A percentile compares a stretch with the other conserved stretches of the same genome.
phyloP scores from a whole-genome alignment of 2,888 invertebrate species.

The Lottia gigantea region DNA sequence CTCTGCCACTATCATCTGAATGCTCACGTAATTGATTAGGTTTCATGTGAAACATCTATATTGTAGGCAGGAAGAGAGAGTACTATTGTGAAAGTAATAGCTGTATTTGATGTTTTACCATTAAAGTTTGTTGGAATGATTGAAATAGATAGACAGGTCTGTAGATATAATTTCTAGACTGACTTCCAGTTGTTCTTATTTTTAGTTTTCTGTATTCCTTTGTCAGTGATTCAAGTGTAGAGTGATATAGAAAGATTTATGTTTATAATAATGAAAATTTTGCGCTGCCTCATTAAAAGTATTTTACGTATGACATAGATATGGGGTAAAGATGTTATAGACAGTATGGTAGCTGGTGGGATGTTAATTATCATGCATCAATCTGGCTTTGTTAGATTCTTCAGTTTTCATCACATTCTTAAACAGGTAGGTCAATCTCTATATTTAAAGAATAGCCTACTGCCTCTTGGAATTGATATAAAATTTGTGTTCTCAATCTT shows the following conservation, averaged over 20 bases:
- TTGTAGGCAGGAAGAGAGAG: slow-evolving; percentile 29
- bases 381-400: slow-evolving; percentile 43
- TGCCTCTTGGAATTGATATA: no score
- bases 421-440: slow-evolving; percentile 32
- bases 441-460: neutral
- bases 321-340: slow-evolving; percentile 46
- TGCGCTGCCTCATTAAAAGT: no score
- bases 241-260: no score
- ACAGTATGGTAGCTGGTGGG: slow-evolving; percentile 45
- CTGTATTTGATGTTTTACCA: slow-evolving; percentile 50
- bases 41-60: neutral
- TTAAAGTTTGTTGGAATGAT: slow-evolving; percentile 51
- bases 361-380: slow-evolving; percentile 50
- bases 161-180: neutral
- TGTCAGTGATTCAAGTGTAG: no score
- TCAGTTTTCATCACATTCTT: slow-evolving; percentile 46
- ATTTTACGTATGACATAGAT: slow-evolving; percentile 46
- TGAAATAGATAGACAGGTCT: slow-evolving; percentile 46
- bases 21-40: no score
- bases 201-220: no score
- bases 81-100: slow-evolving; percentile 38
- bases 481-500: no score
- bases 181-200: no score
- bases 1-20: no score
- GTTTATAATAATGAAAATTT: no score